These are phyloP conservation scores for Lagria hirta DNA, from an alignment of 2,888 invertebrate species.

Conservation along the genomic window DNA sequence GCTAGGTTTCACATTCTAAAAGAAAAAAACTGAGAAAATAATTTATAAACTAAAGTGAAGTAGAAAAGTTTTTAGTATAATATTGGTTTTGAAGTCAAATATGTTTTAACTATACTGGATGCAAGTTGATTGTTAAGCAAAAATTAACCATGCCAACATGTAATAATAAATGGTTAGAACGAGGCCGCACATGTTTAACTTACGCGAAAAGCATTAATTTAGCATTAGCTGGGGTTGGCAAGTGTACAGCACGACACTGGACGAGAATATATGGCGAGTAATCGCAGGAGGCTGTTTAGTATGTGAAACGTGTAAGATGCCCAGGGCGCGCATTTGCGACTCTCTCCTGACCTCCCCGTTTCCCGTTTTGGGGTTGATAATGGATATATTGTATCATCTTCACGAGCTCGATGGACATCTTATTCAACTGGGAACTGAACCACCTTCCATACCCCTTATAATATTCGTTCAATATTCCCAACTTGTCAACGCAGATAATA, in stretches of 20 bases:
- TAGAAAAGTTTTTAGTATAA: too few relatives aligned
- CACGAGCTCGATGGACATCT: slow-evolving; percentile 43
- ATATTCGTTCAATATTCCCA: slow-evolving; percentile 26
- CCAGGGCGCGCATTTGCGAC: slow-evolving; percentile 51
- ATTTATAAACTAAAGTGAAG: too few relatives aligned
- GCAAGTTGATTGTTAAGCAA: too few relatives aligned
- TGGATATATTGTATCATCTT: slow-evolving; percentile 54
- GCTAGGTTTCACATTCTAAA: too few relatives aligned
- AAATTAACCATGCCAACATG: too few relatives aligned
- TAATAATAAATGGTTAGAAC: neutral
- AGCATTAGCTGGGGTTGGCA: slow-evolving; percentile 27
- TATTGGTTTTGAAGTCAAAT: too few relatives aligned
- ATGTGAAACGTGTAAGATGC: slow-evolving; percentile 54
- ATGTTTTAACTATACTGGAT: too few relatives aligned
- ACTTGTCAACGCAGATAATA: slow-evolving; percentile 23
- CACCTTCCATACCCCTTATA: slow-evolving; percentile 19
- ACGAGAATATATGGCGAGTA: slow-evolving; percentile 53
- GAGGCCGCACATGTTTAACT: slow-evolving; percentile 28
- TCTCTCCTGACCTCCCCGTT: slow-evolving; percentile 35
- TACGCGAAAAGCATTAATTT: slow-evolving; percentile 31
- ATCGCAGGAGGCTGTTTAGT: slow-evolving; percentile 50
- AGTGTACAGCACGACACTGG: slow-evolving; percentile 28
- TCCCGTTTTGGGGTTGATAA: slow-evolving; percentile 46
- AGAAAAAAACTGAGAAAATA: too few relatives aligned
- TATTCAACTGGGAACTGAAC: slow-evolving; percentile 28